These are phyloP conservation scores for Globia sparganii DNA, from an alignment of 2,888 invertebrate genomes.

Conservation along the genomic window DNA sequence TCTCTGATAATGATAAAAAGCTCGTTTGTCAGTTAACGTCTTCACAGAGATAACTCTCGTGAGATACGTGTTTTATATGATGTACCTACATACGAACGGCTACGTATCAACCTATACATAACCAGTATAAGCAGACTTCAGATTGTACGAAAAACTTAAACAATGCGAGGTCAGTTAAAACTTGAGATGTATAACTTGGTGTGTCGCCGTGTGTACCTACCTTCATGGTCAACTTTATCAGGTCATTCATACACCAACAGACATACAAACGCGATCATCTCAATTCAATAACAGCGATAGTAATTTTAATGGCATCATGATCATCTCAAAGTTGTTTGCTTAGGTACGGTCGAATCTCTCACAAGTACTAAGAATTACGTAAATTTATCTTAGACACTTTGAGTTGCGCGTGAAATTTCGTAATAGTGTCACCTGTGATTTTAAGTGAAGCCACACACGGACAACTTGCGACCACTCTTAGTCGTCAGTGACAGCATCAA, in stretches of 20 bases:
- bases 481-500: background rate
- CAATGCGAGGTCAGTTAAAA: background rate
- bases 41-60: conserved; percentile 56
- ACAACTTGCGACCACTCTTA: background rate
- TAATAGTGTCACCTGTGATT: conserved; percentile 46
- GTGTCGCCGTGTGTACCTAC: background rate
- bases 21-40: conserved; percentile 53
- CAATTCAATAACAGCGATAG: conserved; percentile 26
- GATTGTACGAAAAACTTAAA: background rate
- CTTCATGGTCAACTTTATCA: background rate
- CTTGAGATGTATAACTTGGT: no score
- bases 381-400: conserved; percentile 35
- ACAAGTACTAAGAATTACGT: conserved; percentile 43
- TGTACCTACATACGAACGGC: no score
- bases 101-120: background rate
- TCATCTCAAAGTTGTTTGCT: conserved; percentile 36
- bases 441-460: conserved; percentile 6
- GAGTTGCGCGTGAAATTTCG: conserved; percentile 52
- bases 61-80: conserved; percentile 20
- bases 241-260: background rate
- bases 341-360: conserved; percentile 34
- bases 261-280: background rate
- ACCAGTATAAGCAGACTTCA: background rate
- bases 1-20: conserved; percentile 65
- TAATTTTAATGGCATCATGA: conserved; percentile 41